Base-by-base conservation (phyloP, 1,140 invertebrate genomes). In the Zaprionus taronus region DNA sequence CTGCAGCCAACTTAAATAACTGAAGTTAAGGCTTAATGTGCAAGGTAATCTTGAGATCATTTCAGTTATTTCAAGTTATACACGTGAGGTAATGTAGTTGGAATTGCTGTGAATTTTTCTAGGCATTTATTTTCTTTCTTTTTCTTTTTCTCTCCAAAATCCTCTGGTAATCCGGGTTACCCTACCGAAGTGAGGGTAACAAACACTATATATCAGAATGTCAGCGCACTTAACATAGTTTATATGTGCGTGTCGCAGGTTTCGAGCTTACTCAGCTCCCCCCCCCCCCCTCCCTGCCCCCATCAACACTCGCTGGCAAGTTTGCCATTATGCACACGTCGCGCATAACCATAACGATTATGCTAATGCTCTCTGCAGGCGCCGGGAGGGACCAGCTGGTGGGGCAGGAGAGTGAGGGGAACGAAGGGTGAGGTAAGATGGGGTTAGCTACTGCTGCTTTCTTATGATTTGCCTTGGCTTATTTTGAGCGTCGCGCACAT, bases 301-400 rank as follows among this genome's bases (percentile, higher is more conserved):
- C 47, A 49, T 53, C 22, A 15, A 34, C 66, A 26, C 64, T 51
- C 26, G 26, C 17, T 11, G 36, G 47, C 22, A 51, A 51, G 60
- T 75, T 58, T 55, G 68, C 73, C 81, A 90, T 90, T 90, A 90
- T 90, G 85, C 86, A 85, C 85, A 91, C 85, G 86, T 85, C 81
- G 77, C 81, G 77, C 86, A 91, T 90, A 90, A 90, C 86, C 77
- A 82, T 90, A 90, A 90, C 85, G 85, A 90, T 90, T 90, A 90
- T 90, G 85, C 89, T 90, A 90, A 90, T 90, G 85, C 85, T 61
- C 60, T 71, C 56, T 47, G 51, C 57, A 22, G 36, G 14, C 22
- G 55, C 20, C 44, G 15, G 12, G 15, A 14, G 24, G 38, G 44
- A 31, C 69, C n/a, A 61, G 26, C 9, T 53, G 31, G 34, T 53